Evolutionary conservation across 2,888 invertebrate genomes (phyloP), one percentile per base, ranked within the genome.

Genomic region (Tenthredo scrophulariae): DNA sequence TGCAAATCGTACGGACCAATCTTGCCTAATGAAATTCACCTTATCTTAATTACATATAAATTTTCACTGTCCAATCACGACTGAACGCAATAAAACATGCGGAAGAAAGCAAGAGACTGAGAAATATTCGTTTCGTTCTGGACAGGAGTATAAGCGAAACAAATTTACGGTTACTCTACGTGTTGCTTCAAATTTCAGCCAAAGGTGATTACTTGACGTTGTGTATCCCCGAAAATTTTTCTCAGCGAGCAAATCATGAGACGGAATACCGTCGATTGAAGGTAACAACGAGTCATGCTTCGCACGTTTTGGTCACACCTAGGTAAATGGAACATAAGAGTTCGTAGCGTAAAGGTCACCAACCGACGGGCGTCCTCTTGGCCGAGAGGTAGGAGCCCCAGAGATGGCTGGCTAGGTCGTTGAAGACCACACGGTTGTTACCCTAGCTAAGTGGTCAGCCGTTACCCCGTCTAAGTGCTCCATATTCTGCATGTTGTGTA

Each of bases 391-490:
- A 87, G 75, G 85, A 89, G 85, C 86, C 85, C 80, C 62, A 72
- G 77, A 84, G 86, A 86, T 84, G 80, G 85, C 85, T 29, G 87
- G 79, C 86, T 84, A 70, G 87, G 86, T 88, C 86, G 85, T 84
- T 84, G 84, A 86, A 67, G 88, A 88, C 85, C 88, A 88, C 88
- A 88, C 89, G 90, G 89, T 91, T 89, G 90, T 91, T 91, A 90
- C 89, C 89, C 90, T 87, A 87, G 87, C 88, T 91, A 91, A 91
- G 90, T 90, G 90, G 88, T 83, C 85, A 83, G 87, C 88, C 88
- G 89, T 91, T 90, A 89, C 88, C 88, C 85, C 86, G 89, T 86
- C 88, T 89, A 89, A 90, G 88, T 90, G 90, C 90, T 89, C 90
- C 86, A 91, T 90, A 90, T 90, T 89, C 86, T 87, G 85, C 86